Conservation (phyloP, 2,888 invertebrate species). For the Trachelus stipa region DNA sequence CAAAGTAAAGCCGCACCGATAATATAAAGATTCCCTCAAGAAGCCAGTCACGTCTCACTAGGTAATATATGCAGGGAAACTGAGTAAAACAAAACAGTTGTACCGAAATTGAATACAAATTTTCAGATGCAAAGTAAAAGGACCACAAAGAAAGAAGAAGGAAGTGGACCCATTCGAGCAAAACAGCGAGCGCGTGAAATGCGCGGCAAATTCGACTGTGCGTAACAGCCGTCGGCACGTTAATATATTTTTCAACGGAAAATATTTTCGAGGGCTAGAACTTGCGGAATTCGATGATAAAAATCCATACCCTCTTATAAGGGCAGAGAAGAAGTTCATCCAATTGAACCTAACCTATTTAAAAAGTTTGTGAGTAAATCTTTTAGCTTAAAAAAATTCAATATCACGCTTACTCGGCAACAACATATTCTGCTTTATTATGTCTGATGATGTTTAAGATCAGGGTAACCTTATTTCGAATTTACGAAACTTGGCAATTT, state of each 20-base stretch:
- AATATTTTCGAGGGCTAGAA: background rate
- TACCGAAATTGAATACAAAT: slow-evolving; percentile 58
- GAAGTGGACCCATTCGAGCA: background rate
- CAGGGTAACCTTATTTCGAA: background rate
- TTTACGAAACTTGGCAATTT: background rate
- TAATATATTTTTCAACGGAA: background rate
- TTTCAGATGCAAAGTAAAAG: slow-evolving; percentile 21
- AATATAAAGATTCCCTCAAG: slow-evolving; percentile 48
- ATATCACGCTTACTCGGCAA: background rate
- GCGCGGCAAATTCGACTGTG: background rate
- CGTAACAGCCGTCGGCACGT: background rate
- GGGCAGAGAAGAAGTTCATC: background rate
- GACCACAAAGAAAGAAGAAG: background rate
- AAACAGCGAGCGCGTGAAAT: background rate
- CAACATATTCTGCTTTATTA: background rate
- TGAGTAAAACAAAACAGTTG: slow-evolving; percentile 52
- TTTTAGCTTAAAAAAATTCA: slow-evolving; percentile 12
- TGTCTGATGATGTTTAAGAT: background rate
- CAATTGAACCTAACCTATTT: background rate
- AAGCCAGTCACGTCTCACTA: slow-evolving; percentile 43
- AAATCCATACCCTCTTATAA: background rate
- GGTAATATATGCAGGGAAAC: slow-evolving; percentile 49
- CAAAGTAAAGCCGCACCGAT: slow-evolving; percentile 46
- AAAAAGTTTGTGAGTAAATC: background rate
- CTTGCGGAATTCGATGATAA: background rate